Base-by-base conservation (phyloP, 2,888 invertebrate species). In the Brenthis daphne region DNA sequence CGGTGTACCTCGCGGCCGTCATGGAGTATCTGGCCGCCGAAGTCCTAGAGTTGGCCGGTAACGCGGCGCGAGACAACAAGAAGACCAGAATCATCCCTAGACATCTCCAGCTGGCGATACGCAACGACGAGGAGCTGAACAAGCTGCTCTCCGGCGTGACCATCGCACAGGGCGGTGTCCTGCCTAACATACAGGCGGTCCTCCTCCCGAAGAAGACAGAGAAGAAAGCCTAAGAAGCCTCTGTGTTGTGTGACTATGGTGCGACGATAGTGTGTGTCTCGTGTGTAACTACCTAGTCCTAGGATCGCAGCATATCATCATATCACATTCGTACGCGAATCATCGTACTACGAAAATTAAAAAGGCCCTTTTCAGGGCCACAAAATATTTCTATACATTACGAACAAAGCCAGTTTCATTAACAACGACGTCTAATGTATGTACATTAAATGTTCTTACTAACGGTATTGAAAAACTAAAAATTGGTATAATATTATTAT, bases 161-260 rank as follows among this genome's bases (percentile, higher is more conserved):
- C 51, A 96, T 97, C 79, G 95, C 96, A 51, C 96, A 97, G 87
- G 97, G 97, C 74, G 97, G 97, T 81, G 97, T 97, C 1, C 85
- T 97, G 82, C 96, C 96, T 0, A 96, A 96, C 85, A 96, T 96
- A 77, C 96, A 96, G 80, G 94, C 96, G 3, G 95, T 96, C 33
- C 90, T 96, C 2, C 82, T 96, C 75, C 96, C 96, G 33, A 96
- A 96, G 90, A 96, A 95, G 81, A 94, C 95, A 63, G 78, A 79
- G 75, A 79, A 77, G 76, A 77, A 80, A 74, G 75, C 76, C 55
- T 74, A 76, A 76, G 64, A 57, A 48, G 58, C n/a, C 16, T 20
- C 1, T 2, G 6, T 1, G 0, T 14, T 16, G 13, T 48, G 12
- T 20, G 20, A 20, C 3, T 47, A 3, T 47, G 37, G 37, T 37